phyloP scores from a whole-genome alignment of 2,797 vertebrate species.

The Sebastes trivittatus region DNA sequence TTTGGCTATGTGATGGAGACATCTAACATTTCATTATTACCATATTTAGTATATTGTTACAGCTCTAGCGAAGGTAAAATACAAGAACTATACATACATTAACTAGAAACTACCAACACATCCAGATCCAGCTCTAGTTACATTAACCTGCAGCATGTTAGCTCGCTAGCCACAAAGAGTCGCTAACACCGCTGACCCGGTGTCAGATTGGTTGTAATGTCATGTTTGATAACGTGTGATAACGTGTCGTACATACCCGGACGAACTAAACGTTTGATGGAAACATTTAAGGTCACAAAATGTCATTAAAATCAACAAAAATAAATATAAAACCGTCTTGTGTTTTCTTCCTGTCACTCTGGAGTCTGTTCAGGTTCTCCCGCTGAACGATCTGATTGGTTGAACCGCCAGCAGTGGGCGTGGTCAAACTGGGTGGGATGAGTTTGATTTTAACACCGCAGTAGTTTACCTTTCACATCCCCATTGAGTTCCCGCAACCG shows the following conservation, averaged over 20 bases:
- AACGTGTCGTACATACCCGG: slow-evolving; percentile 35
- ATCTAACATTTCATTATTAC: background rate
- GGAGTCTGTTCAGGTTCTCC: slow-evolving; percentile 54
- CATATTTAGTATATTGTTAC: background rate
- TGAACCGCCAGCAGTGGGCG: background rate
- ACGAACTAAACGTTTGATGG: background rate
- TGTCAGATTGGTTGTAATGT: background rate
- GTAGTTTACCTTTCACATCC: rapidly evolving
- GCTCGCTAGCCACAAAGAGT: background rate
- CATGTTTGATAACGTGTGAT: background rate
- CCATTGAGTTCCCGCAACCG: background rate
- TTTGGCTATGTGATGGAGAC: background rate
- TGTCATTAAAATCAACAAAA: rapidly evolving
- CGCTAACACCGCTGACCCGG: background rate
- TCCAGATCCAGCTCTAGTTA: background rate
- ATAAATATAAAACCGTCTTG: rapidly evolving
- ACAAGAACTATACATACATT: too few relatives aligned
- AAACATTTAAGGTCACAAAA: background rate
- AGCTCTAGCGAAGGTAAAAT: background rate
- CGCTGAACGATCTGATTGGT: slow-evolving; percentile 70
- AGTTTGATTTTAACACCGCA: background rate
- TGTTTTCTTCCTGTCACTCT: background rate
- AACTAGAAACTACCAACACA: background rate
- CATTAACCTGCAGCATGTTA: background rate
- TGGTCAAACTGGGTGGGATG: rapidly evolving